Base-by-base conservation (phyloP, 2,888 invertebrate species). In the Heliconius charithonia region DNA sequence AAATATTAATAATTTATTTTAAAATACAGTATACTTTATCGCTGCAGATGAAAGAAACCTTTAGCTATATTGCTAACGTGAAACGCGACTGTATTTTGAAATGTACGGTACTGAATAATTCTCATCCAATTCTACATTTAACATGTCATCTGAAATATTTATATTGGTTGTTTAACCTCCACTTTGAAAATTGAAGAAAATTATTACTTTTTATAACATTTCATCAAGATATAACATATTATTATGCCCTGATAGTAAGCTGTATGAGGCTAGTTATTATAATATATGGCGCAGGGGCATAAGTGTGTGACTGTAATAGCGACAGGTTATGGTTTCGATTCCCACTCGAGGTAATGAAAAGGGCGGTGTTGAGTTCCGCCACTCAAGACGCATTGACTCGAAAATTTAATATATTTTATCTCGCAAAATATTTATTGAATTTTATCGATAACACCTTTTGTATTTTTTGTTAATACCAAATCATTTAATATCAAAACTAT, bases 51-150 rank as follows among this genome's bases (percentile, higher is more conserved):
- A 72, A 56, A 65, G 65, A 72, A 56, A 72, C 37, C 37, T 41
- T n/a, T 56, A 65, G 22, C 22, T 56, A 27, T 72, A 51, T 29
- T 41, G 37, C 56, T 66, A 4, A 66, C 72, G 65, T 56, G 71
- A 67, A 59, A 75, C 74, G 69, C 65, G 73, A 71, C 67, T 59
- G 67, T 76, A 76, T 75, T 80, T 73, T 72, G 63, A 78, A 74
- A 78, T 78, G 67, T 56, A 63, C 73, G 3, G 9, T 69, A 41
- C 59, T 72, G 32, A 72, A 72, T 72, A 72, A 59, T 72, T 72
- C 59, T 72, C 59, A 32, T 72, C 56, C 72, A 72, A 29, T 32
- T 72, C 32, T 37, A 72, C 72, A 59, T 72, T 72, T 72, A 59
- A 72, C 27, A 56, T 72, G 27, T 72, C 72, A 25, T n/a, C 16